phyloP scores from a whole-genome alignment of 2,797 vertebrate genomes.

The Hydrocynus forskahlii region DNA sequence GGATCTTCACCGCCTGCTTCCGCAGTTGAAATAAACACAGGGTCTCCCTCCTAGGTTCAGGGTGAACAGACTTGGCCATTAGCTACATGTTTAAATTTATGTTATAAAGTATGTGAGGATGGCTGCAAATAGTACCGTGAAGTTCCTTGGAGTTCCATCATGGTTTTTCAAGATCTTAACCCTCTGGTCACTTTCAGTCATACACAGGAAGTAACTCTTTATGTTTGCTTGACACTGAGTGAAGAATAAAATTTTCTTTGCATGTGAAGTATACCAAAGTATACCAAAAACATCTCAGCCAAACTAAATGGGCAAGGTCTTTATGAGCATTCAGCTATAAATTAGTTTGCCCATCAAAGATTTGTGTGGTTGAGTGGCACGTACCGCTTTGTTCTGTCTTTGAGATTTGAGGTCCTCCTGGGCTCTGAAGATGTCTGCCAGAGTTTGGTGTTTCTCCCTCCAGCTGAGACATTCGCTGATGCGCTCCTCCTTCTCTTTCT shows the following conservation, averaged over 20 bases:
- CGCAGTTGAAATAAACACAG: conserved; percentile 73
- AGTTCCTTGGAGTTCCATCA: conserved; percentile 72
- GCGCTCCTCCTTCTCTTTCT: conserved; percentile 71
- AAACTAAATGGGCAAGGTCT: neutral
- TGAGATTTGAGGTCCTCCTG: conserved; percentile 74
- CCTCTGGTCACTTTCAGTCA: conserved; percentile 80
- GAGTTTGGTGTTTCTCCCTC: conserved; percentile 71
- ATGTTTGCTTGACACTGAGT: conserved; percentile 80
- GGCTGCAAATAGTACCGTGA: conserved; percentile 65
- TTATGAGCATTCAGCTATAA: neutral
- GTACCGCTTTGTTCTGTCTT: conserved; percentile 75
- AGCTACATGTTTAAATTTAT: neutral
- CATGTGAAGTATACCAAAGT: neutral
- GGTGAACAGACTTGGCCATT: neutral
- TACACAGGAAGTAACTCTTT: conserved; percentile 80
- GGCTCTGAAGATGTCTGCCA: conserved; percentile 61
- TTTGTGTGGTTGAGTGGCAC: conserved; percentile 6
- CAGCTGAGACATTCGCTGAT: conserved; percentile 71
- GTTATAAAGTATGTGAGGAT: neutral
- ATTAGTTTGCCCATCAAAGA: neutral
- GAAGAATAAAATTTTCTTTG: neutral
- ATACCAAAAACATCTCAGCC: neutral
- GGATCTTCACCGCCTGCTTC: conserved; percentile 69
- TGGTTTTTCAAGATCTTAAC: conserved; percentile 79
- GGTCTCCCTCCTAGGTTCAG: conserved; percentile 75